A percentile compares a stretch with the other conserved stretches of the same genome.
Evolutionary conservation across 1,140 invertebrate genomes (phyloP).

Genomic region (Zeugodacus cucurbitae): DNA sequence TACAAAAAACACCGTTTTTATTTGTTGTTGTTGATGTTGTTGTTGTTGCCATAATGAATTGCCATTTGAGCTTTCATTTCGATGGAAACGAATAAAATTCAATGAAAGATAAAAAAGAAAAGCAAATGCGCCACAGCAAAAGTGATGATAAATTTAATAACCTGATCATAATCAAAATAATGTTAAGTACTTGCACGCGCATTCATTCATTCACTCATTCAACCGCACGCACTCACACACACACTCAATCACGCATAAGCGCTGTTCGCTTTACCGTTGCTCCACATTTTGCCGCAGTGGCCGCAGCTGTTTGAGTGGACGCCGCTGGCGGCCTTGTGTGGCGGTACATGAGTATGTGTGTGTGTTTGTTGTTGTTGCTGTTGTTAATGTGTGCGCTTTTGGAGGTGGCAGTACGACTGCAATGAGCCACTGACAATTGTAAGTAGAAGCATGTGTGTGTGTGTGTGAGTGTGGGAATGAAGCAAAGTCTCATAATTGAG

Average conservation of each 20-base stretch:
- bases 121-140: not conserved
- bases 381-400: not conserved
- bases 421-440: not conserved
- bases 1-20: too few relatives aligned
- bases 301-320: not conserved
- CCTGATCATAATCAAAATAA: not conserved
- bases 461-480: not conserved
- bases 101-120: not conserved
- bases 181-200: constrained; percentile 16
- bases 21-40: too few relatives aligned
- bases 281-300: not conserved
- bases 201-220: constrained; percentile 2
- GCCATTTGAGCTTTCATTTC: not conserved
- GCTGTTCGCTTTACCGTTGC: not conserved
- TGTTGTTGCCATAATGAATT: not conserved
- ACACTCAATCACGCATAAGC: not conserved
- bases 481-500: too few relatives aligned
- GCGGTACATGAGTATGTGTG: not conserved
- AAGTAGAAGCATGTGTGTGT: not conserved
- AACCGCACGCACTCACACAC: not conserved
- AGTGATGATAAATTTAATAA: constrained; percentile 7
- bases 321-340: not conserved
- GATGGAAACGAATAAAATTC: not conserved
- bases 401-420: not conserved
- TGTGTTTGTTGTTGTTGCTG: too few relatives aligned